Base-by-base conservation (phyloP, 2,797 vertebrate species). In the Parambassis ranga region DNA sequence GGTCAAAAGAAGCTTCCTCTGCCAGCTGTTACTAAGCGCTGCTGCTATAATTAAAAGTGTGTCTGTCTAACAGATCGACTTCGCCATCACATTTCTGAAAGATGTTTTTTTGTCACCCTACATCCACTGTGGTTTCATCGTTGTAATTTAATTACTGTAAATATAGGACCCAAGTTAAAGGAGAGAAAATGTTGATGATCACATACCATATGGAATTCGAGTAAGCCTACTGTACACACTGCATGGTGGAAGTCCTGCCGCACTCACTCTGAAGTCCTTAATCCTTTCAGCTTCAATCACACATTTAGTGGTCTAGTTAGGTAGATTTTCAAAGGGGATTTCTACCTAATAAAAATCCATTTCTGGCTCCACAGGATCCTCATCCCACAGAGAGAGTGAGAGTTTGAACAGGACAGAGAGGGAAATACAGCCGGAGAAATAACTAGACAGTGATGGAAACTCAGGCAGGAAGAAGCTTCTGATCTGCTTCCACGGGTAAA, bases 281-380 rank as follows among this genome's bases (percentile, higher is more conserved):
- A 66, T 75, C 57, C 37, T 44, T 30, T 30, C 70, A 42, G 26
- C 30, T 27, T 53, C 71, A 16, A 28, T 32, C 41, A 28, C 30
- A 13, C 24, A 30, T 48, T 15, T 43, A 18, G 9, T 14, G 20
- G 55, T 51, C 50, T 23, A 63, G 52, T 48, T 66, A 69, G 65
- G 67, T 70, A 37, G 52, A 71, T 57, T 76, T 75, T 81, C 55
- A 65, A 71, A 82, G 38, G 51, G 69, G 70, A 72, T 78, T 83
- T 78, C 56, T 56, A 59, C 47, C 65, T 81, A 77, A 84, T 72
- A 73, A 76, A 82, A 86, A 76, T 82, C 76, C 48, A 75, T 77
- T 83, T 77, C 65, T 30, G 18, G 48, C 83, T 69, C 78, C 38
- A 35, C 68, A 23, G 79, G 80, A 80, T 61, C 16, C 47, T 79